Evolutionary conservation across 1,140 invertebrate genomes (phyloP), one percentile per base, ranked within the genome.

Genomic region (Wiebesia pumilae): DNA sequence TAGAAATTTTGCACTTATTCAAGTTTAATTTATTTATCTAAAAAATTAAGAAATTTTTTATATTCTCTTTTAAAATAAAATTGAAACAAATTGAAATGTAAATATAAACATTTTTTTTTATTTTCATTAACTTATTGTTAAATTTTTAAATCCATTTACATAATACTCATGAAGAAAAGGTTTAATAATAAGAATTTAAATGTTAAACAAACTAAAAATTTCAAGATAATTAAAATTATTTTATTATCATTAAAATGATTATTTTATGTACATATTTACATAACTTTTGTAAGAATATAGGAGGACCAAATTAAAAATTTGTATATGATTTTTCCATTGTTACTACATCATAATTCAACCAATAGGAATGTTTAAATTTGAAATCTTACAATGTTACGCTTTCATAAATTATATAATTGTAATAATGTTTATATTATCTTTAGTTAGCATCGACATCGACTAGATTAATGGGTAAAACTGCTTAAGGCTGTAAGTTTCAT

Each of bases 181-280:
- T 47, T 83, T 83, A 27, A 62, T 38, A 47, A 19, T 43, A 71
- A 19, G 4, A 77, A 77, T 43, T 83, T 62, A 51, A 24, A 69
- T 73, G 43, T 75, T 30, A 71, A 38, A 71, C 16, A 16, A 7
- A 16, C 1, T 71, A 71, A 38, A n/a, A 2, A 24, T 62, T 81
- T 80, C 79, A 79, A 79, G 81, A 27, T 87, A 79, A 83, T 79
- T 87, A 62, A 79, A 87, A 87, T 78, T 43, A 75, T 86, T 85
- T 87, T 83, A 87, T 87, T 83, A 83, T 83, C 73, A 69, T 79
- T 79, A 78, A 80, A 38, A 79, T 67, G 87, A 87, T 89, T 80
- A 67, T 79, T 81, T 84, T 90, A 90, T 91, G 81, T 90, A 91
- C 90, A 91, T 91, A 91, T 91, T 88, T 91, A 91, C 90, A 91